phyloP scores from a whole-genome alignment of 2,113 vertebrate genomes.

The Limnothrissa miodon region DNA sequence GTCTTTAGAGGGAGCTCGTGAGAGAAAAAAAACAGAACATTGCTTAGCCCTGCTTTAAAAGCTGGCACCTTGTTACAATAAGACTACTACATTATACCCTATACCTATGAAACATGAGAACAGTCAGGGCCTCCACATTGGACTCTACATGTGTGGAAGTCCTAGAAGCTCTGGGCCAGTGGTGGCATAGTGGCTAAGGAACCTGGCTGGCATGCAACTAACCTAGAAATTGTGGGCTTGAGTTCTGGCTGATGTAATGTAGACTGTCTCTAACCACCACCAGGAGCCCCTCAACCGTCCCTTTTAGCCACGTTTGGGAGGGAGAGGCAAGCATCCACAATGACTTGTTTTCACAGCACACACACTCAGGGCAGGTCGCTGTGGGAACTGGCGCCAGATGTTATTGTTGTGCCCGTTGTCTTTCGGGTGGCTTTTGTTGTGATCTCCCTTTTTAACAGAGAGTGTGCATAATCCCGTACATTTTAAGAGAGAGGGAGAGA shows the following conservation, averaged over 20 bases:
- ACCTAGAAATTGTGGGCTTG: too few relatives aligned
- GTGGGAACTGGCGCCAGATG: slow-evolving; percentile 61
- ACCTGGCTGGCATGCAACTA: too few relatives aligned
- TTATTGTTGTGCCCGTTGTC: slow-evolving; percentile 46
- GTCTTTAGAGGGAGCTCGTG: too few relatives aligned
- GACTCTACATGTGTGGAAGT: not conserved
- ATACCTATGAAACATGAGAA: too few relatives aligned
- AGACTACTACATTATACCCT: too few relatives aligned
- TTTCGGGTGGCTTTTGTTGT: slow-evolving; percentile 48
- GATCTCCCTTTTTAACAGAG: slow-evolving; percentile 52
- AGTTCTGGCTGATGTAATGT: too few relatives aligned
- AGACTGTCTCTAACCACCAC: too few relatives aligned
- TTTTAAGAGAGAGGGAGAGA: slow-evolving; percentile 29
- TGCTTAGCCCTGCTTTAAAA: too few relatives aligned
- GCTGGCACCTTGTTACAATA: too few relatives aligned
- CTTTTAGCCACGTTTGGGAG: not conserved
- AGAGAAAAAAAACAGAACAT: too few relatives aligned
- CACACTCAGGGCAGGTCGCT: slow-evolving; percentile 43
- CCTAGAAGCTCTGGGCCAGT: too few relatives aligned
- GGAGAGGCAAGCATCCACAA: slow-evolving; percentile 27
- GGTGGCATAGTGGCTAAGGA: too few relatives aligned
- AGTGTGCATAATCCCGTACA: slow-evolving; percentile 50
- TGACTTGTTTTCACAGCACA: slow-evolving; percentile 51
- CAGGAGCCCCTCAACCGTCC: not conserved
- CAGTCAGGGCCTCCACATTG: not conserved